Conservation (phyloP, 2,113 vertebrate species). For the Centropristis striata region DNA sequence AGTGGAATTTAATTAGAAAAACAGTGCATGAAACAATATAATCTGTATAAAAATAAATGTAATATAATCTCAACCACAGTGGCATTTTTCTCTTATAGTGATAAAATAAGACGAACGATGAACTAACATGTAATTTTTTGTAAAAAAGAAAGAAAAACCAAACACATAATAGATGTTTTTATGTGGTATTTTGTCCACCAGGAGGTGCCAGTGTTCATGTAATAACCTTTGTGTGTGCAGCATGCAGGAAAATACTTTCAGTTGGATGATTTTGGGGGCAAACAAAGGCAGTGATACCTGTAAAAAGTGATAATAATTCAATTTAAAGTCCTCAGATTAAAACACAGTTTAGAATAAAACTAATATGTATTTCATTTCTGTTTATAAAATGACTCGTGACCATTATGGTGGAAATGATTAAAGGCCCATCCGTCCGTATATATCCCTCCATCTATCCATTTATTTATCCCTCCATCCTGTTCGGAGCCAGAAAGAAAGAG, state of each 20-base stretch:
- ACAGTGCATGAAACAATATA: background rate
- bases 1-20: background rate
- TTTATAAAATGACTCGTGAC: background rate
- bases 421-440: background rate
- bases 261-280: background rate
- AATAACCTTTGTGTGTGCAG: slow-evolving; percentile 12
- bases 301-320: background rate
- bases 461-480: slow-evolving; percentile 15
- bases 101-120: background rate
- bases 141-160: background rate
- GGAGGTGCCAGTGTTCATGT: slow-evolving; percentile 66
- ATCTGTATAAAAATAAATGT: no score
- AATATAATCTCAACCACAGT: background rate
- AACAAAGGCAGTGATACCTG: background rate
- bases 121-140: background rate
- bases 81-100: background rate
- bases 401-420: background rate
- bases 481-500: background rate
- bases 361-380: background rate
- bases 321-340: background rate
- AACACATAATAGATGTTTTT: background rate
- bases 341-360: background rate
- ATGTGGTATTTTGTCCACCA: slow-evolving; percentile 47
- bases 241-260: background rate
- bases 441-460: background rate